Conservation (phyloP, 64 coral and sea anemone species). For the Acropora tenuis region DNA sequence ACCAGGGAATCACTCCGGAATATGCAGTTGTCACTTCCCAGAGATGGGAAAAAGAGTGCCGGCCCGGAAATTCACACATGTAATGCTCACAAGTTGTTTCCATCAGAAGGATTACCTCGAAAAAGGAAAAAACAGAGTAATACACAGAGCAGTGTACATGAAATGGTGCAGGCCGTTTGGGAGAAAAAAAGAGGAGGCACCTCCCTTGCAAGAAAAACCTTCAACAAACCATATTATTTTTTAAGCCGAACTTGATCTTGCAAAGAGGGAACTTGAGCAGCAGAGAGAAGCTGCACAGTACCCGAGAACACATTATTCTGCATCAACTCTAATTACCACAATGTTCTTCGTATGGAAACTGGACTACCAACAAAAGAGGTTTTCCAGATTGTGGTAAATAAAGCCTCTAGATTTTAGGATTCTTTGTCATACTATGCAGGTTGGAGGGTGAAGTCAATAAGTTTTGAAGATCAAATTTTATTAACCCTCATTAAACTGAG, state of each 20-base stretch:
- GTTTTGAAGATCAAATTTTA: slow-evolving; percentile 15
- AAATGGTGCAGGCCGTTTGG: neutral
- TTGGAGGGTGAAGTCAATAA: slow-evolving; percentile 18
- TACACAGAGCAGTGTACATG: neutral
- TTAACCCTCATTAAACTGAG: no score
- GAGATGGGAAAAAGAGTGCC: slow-evolving; percentile 21
- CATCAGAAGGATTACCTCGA: slow-evolving; percentile 7
- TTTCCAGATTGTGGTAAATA: slow-evolving; percentile 1
- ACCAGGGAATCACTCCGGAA: slow-evolving; percentile 29
- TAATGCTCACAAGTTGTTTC: slow-evolving; percentile 41
- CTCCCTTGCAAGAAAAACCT: neutral
- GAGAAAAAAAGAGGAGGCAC: neutral
- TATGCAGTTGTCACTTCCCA: slow-evolving; percentile 47
- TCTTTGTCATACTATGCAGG: neutral
- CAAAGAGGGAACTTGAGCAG: no score
- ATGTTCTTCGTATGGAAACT: neutral
- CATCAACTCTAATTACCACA: neutral
- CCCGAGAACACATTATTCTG: no score
- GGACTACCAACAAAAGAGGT: neutral
- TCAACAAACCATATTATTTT: slow-evolving; percentile 7
- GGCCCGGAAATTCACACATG: slow-evolving; percentile 33
- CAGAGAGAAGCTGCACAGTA: no score
- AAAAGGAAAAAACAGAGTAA: slow-evolving; percentile 20
- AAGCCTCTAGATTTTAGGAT: slow-evolving; percentile 19
- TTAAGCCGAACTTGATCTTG: neutral